Evolutionary conservation across 2,113 vertebrate species (phyloP).

Genomic region (Isurus oxyrinchus): DNA sequence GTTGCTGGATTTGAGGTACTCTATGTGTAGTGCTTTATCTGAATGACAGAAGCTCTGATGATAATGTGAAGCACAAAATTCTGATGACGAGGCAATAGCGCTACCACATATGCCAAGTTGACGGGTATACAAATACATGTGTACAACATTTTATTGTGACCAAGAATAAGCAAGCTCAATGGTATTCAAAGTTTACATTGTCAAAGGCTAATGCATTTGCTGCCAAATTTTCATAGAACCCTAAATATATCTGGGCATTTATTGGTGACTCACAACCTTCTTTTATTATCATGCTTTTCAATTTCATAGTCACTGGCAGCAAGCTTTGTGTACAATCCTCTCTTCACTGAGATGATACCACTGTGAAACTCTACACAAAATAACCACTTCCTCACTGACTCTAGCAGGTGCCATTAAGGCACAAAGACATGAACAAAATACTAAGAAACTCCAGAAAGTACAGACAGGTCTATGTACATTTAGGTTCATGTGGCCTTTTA

Average conservation of each 20-base stretch:
- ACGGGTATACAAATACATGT: neutral
- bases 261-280: neutral
- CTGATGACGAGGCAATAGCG: neutral
- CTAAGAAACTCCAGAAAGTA: neutral
- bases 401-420: neutral
- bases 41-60: neutral
- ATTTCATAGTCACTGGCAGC: neutral
- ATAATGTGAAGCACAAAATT: neutral
- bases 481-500: neutral
- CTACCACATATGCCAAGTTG: neutral
- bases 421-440: neutral
- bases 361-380: neutral
- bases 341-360: neutral
- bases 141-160: neutral
- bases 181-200: neutral
- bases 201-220: neutral
- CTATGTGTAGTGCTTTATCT: neutral
- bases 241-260: neutral
- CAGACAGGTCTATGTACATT: neutral
- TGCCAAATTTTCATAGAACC: neutral
- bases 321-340: neutral
- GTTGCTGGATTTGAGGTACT: too few species aligned
- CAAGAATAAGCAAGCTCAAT: neutral
- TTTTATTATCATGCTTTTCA: neutral
- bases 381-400: neutral